Percentiles rank a stretch among this genome's conserved stretches.
These are phyloP conservation scores for Icerya purchasi DNA, from an alignment of 2,888 invertebrate genomes.

Conservation along the genomic window DNA sequence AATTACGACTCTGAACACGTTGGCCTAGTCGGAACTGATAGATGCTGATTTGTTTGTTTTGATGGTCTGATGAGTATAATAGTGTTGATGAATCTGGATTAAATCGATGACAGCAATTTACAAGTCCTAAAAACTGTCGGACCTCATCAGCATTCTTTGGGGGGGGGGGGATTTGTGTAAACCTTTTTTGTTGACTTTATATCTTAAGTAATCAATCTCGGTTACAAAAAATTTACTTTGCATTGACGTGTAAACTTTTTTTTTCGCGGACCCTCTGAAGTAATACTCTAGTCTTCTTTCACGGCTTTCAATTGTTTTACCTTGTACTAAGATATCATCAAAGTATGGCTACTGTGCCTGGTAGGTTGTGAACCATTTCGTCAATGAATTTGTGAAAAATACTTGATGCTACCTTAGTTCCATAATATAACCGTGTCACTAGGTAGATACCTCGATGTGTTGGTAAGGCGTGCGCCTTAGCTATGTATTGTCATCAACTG, in stretches of 20 bases:
- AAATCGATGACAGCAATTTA: constrained; percentile 7
- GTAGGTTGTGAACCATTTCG: background rate
- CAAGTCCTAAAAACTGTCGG: constrained; percentile 4
- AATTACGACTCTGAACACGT: no score
- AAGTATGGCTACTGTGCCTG: constrained; percentile 5
- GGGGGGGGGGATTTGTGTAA: constrained; percentile 1
- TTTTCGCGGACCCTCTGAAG: background rate
- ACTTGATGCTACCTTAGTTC: constrained; percentile 5
- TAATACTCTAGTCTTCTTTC: constrained; percentile 2
- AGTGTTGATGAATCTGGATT: constrained; percentile 1
- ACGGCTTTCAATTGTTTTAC: background rate
- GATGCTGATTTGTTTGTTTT: no score
- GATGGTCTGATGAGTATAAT: constrained; percentile 3
- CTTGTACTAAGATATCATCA: constrained; percentile 7
- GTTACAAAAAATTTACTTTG: constrained; percentile 8
- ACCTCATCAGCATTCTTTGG: constrained; percentile 4
- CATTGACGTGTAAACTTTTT: constrained; percentile 14
- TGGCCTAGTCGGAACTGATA: no score
- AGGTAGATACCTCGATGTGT: constrained; percentile 7
- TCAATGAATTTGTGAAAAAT: constrained; percentile 10
- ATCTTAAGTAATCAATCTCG: constrained; percentile 12
- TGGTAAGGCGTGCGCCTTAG: background rate
- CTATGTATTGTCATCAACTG: constrained; percentile 9
- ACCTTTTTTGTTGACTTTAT: no score
- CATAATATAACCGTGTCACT: constrained; percentile 7